A percentile compares a stretch with the other conserved stretches of the same genome.
Evolutionary conservation across 2,113 vertebrate genomes (phyloP).

Genomic region (Neogobius melanostomus): DNA sequence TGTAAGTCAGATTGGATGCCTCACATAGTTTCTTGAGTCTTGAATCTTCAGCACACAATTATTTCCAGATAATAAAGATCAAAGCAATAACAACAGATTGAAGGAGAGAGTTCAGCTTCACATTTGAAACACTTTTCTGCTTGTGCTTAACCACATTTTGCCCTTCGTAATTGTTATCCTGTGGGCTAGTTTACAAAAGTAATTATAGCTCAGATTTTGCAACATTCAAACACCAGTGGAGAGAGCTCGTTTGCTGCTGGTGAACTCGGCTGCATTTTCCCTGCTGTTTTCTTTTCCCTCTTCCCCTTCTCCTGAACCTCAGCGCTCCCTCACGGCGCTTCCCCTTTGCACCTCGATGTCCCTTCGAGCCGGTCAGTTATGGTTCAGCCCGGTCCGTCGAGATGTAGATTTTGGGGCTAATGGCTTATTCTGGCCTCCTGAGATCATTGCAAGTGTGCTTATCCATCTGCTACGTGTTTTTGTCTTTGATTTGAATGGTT

Average conservation of each 20-base stretch:
- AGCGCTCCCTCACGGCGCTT: background rate
- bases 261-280: conserved; percentile 65
- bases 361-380: conserved; percentile 50
- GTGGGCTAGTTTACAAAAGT: conserved; percentile 53
- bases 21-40: too few relatives aligned
- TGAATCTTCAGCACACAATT: too few relatives aligned
- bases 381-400: conserved; percentile 38
- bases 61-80: too few relatives aligned
- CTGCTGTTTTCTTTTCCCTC: conserved; percentile 32
- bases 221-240: conserved; percentile 61
- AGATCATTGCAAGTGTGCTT: conserved; percentile 37
- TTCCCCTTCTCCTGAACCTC: conserved; percentile 5
- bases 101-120: too few relatives aligned
- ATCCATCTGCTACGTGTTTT: conserved; percentile 21
- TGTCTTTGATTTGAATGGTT: background rate
- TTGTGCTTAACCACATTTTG: too few relatives aligned
- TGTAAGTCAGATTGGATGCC: too few relatives aligned
- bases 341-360: conserved; percentile 36
- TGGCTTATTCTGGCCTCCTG: conserved; percentile 24
- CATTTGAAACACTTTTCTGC: too few relatives aligned
- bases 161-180: background rate
- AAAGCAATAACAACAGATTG: too few relatives aligned
- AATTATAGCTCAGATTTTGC: conserved; percentile 59
- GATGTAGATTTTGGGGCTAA: conserved; percentile 37
- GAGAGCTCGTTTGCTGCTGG: conserved; percentile 60